These are phyloP conservation scores for Rotaria sp. DNA, from an alignment of 2,888 invertebrate genomes.

Conservation along the genomic window DNA sequence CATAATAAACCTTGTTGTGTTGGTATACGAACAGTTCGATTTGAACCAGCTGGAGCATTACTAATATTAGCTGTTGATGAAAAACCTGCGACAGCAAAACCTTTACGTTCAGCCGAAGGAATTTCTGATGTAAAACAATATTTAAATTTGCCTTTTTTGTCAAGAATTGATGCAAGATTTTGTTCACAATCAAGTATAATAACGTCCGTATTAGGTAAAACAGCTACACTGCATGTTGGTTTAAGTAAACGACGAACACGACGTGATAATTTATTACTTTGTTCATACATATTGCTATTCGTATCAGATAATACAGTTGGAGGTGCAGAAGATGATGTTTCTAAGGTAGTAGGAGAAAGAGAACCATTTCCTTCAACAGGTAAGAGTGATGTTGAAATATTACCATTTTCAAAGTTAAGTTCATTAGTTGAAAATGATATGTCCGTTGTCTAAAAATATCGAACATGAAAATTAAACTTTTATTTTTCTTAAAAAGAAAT, in stretches of 20 bases:
- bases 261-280: slow-evolving; percentile 36
- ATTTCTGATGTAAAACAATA: slow-evolving; percentile 21
- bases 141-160: slow-evolving; percentile 37
- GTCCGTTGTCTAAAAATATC: not conserved
- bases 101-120: not conserved
- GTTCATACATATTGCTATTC: slow-evolving; percentile 30
- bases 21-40: slow-evolving; percentile 33
- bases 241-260: slow-evolving; percentile 33
- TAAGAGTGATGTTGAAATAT: not conserved
- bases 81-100: slow-evolving; percentile 4
- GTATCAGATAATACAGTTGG: not conserved
- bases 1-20: slow-evolving; percentile 40
- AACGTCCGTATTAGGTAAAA: slow-evolving; percentile 38
- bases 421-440: not conserved
- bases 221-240: slow-evolving; percentile 40
- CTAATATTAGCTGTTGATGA: not conserved
- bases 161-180: slow-evolving; percentile 38
- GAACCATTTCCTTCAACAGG: not conserved
- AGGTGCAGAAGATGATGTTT: not conserved
- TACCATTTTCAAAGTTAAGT: not conserved
- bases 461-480: not conserved
- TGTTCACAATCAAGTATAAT: slow-evolving; percentile 40
- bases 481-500: too few relatives aligned
- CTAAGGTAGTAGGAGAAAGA: not conserved
- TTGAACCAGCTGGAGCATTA: slow-evolving; percentile 17